Conservation (phyloP, 2,797 vertebrate genomes). For the Microcaecilia unicolor region DNA sequence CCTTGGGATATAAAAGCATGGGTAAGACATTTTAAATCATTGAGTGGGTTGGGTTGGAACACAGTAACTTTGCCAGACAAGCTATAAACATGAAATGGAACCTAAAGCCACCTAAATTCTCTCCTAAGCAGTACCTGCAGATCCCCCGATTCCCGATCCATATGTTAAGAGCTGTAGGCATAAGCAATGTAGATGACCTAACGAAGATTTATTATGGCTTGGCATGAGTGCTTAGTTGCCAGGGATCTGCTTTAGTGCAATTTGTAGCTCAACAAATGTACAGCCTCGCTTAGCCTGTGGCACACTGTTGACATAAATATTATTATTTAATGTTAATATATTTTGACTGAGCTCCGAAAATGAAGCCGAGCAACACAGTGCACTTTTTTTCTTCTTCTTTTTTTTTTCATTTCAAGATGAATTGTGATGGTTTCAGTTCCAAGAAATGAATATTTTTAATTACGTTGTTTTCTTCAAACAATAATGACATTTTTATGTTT, state of each 20-base stretch:
- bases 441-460: slow-evolving; percentile 22
- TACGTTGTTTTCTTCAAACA: slow-evolving; percentile 14
- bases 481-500: slow-evolving; percentile 11
- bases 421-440: neutral
- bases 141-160: neutral
- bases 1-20: neutral
- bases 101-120: neutral
- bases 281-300: slow-evolving; percentile 3
- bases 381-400: too few species aligned
- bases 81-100: neutral
- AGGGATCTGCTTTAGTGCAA: neutral
- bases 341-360: slow-evolving; percentile 18
- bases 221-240: rapidly evolving
- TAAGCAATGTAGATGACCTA: rapidly evolving
- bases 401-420: slow-evolving; percentile 16
- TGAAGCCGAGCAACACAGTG: slow-evolving; percentile 6
- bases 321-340: slow-evolving; percentile 31
- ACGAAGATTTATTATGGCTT: rapidly evolving
- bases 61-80: neutral
- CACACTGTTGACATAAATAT: slow-evolving; percentile 1
- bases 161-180: rapidly evolving
- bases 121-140: neutral
- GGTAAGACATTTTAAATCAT: neutral
- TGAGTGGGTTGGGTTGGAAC: neutral
- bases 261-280: neutral